These are phyloP conservation scores for Axea sp. DNA, from an alignment of 2,888 invertebrate species.

Conservation along the genomic window DNA sequence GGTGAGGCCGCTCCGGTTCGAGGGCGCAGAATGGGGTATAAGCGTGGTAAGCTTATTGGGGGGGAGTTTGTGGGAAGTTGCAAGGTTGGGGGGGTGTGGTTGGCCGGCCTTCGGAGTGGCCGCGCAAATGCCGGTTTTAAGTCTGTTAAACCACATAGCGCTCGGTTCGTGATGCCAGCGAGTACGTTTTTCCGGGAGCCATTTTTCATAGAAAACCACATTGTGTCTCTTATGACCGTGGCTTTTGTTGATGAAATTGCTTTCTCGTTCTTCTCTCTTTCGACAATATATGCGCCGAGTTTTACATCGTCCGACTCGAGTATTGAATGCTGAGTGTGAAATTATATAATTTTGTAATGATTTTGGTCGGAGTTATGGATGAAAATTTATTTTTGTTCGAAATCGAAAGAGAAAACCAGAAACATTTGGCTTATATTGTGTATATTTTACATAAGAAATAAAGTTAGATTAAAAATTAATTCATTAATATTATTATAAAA, in stretches of 20 bases:
- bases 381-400: too few relatives aligned
- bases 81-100: conserved; percentile 50
- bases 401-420: too few relatives aligned
- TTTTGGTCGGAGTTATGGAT: too few relatives aligned
- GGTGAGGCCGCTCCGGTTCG: conserved; percentile 70
- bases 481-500: too few relatives aligned
- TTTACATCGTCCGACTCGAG: conserved; percentile 21
- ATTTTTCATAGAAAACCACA: conserved; percentile 43
- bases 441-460: too few relatives aligned
- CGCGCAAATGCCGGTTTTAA: conserved; percentile 57
- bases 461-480: too few relatives aligned
- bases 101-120: conserved; percentile 63
- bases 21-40: conserved; percentile 51
- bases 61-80: too few relatives aligned
- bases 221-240: conserved; percentile 36
- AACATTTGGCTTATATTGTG: too few relatives aligned
- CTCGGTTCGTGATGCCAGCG: conserved; percentile 43
- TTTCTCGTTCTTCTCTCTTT: conserved; percentile 36
- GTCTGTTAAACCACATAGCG: conserved; percentile 63
- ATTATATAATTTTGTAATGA: conserved; percentile 40
- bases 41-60: too few relatives aligned
- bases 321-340: conserved; percentile 19
- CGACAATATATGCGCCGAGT: conserved; percentile 21
- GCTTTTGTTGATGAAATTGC: conserved; percentile 53
- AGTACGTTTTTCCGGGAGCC: conserved; percentile 46